Percentiles rank a stretch among this genome's conserved stretches.
phyloP scores from a whole-genome alignment of 2,113 vertebrate genomes.

The Lathamus discolor region DNA sequence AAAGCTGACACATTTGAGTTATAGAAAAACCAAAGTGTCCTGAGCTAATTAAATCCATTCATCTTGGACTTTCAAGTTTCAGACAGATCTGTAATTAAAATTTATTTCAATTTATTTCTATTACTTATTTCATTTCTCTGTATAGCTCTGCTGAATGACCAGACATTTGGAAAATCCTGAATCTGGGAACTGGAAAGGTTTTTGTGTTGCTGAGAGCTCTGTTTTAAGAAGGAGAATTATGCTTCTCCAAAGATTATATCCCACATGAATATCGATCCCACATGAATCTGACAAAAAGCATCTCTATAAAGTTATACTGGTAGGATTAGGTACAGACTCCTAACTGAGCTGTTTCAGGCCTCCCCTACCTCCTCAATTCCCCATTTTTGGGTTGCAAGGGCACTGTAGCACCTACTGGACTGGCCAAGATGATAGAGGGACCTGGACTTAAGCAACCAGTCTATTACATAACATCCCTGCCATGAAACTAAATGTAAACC shows the following conservation, averaged over 20 bases:
- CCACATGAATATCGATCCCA: neutral
- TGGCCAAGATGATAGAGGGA: neutral
- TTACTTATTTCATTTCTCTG: neutral
- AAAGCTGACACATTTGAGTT: slow-evolving; percentile 2
- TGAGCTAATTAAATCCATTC: slow-evolving; percentile 41
- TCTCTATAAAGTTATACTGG: neutral
- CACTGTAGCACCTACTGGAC: neutral
- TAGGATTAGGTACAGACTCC: neutral
- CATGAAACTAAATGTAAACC: neutral
- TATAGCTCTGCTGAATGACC: neutral
- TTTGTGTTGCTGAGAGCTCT: neutral
- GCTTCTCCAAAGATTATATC: neutral
- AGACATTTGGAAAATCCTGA: neutral
- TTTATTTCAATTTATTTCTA: neutral
- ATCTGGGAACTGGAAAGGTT: neutral
- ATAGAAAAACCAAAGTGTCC: slow-evolving; percentile 26
- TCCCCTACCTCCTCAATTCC: rapidly evolving
- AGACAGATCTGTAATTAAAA: slow-evolving; percentile 6
- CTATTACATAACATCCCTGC: neutral
- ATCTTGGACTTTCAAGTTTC: slow-evolving; percentile 14
- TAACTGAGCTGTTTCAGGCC: neutral
- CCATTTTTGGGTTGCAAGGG: neutral
- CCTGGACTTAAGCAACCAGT: rapidly evolving
- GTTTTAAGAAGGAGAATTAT: neutral
- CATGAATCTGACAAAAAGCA: neutral